Conservation (phyloP, 2,888 invertebrate genomes). For the Agrenia bidenticulata region DNA sequence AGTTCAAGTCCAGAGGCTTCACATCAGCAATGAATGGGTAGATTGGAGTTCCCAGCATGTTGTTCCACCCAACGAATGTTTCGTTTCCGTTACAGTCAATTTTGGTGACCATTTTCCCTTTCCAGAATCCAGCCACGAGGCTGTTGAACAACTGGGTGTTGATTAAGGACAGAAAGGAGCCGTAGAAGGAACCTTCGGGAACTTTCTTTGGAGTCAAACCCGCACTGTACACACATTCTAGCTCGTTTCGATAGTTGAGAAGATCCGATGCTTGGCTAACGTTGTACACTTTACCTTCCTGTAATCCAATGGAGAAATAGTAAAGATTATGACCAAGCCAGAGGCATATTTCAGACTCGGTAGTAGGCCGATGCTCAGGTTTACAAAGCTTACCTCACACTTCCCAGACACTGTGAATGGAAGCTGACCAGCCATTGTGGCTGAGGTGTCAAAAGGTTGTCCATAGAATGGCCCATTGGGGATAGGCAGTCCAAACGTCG, state of each 20-base stretch:
- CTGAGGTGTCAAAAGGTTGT: not conserved
- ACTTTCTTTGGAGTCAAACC: not conserved
- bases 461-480: slow-evolving; percentile 17
- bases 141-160: slow-evolving; percentile 6
- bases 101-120: not conserved
- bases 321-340: too few relatives aligned
- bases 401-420: slow-evolving; percentile 8
- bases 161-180: not conserved
- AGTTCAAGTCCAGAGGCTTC: not conserved
- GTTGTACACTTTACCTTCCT: slow-evolving; percentile 6
- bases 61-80: slow-evolving; percentile 12
- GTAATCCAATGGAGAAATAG: too few relatives aligned
- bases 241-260: not conserved
- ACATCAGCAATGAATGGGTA: slow-evolving; percentile 8
- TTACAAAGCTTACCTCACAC: slow-evolving; percentile 9
- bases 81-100: not conserved
- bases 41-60: not conserved
- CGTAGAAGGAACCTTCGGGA: slow-evolving; percentile 13
- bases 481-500: not conserved
- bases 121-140: not conserved
- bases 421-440: not conserved
- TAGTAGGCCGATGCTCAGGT: too few relatives aligned
- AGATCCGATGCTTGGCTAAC: not conserved
- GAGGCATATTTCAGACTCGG: too few relatives aligned
- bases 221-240: slow-evolving; percentile 11